A percentile compares a stretch with the other conserved stretches of the same genome.
Evolutionary conservation across 2,113 vertebrate species (phyloP).

Genomic region (Halichoeres trimaculatus): DNA sequence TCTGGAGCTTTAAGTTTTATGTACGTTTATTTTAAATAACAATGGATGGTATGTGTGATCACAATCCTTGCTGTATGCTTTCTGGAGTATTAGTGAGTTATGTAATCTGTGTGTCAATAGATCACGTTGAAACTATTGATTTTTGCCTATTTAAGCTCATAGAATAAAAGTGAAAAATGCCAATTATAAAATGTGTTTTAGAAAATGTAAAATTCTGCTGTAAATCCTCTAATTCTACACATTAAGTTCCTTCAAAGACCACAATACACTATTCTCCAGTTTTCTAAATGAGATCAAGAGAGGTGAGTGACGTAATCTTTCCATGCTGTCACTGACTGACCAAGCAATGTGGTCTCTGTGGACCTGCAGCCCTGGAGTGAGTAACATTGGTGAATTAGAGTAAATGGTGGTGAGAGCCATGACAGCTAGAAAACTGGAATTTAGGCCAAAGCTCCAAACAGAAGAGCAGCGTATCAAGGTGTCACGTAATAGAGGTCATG

Average conservation of each 20-base stretch:
- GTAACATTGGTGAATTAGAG: conserved; percentile 55
- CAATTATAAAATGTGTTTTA: neutral
- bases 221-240: neutral
- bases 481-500: conserved; percentile 43
- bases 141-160: neutral
- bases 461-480: conserved; percentile 43
- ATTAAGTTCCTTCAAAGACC: neutral
- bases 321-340: conserved; percentile 55
- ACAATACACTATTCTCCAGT: conserved; percentile 40
- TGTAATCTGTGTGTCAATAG: conserved; percentile 19
- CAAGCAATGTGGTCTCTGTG: conserved; percentile 26
- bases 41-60: neutral
- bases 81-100: conserved; percentile 26
- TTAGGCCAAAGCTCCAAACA: conserved; percentile 55
- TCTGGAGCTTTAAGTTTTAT: conserved; percentile 20
- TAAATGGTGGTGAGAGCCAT: conserved; percentile 50
- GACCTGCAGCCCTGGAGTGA: conserved; percentile 34
- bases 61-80: conserved; percentile 2
- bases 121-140: neutral
- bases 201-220: neutral
- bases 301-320: conserved; percentile 37
- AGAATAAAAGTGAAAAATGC: neutral
- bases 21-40: conserved; percentile 19
- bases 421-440: conserved; percentile 55
- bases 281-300: conserved; percentile 29